Evolutionary conservation across 2,113 vertebrate species (phyloP).

Genomic region (Platysteira castanea): DNA sequence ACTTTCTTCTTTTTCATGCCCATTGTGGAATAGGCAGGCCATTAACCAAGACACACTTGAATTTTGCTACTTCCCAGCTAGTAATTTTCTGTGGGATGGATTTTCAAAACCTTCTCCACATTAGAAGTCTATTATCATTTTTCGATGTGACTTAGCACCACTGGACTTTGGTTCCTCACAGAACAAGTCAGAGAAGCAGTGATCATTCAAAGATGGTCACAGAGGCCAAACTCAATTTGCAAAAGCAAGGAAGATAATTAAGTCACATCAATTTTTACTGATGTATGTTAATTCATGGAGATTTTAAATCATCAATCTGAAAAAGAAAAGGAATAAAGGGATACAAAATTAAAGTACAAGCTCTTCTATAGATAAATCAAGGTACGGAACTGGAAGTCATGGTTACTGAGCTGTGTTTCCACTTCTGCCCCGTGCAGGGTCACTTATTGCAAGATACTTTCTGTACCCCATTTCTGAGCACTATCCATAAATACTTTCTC

Average conservation of each 20-base stretch:
- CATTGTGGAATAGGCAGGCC: not conserved
- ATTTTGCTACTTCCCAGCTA: not conserved
- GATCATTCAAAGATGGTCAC: not conserved
- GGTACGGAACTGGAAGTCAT: not conserved
- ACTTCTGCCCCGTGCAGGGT: not conserved
- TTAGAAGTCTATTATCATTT: not conserved
- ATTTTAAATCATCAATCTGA: not conserved
- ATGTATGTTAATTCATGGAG: not conserved
- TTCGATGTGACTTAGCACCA: not conserved
- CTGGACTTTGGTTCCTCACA: not conserved
- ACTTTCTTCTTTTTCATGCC: not conserved
- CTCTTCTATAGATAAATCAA: not conserved
- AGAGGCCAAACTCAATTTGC: conserved; percentile 7
- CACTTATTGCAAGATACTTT: not conserved
- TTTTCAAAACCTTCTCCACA: not conserved
- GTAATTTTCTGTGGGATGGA: not conserved
- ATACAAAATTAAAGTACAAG: not conserved
- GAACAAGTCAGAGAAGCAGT: not conserved
- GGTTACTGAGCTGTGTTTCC: not conserved
- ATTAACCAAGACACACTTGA: not conserved
- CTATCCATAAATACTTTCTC: not conserved
- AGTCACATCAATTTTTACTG: conserved; percentile 36
- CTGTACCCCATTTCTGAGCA: not conserved
- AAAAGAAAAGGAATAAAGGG: not conserved
- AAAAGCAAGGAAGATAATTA: conserved; percentile 18